Evolutionary conservation across 2,888 invertebrate genomes (phyloP).

Genomic region (Lathronympha strigana): DNA sequence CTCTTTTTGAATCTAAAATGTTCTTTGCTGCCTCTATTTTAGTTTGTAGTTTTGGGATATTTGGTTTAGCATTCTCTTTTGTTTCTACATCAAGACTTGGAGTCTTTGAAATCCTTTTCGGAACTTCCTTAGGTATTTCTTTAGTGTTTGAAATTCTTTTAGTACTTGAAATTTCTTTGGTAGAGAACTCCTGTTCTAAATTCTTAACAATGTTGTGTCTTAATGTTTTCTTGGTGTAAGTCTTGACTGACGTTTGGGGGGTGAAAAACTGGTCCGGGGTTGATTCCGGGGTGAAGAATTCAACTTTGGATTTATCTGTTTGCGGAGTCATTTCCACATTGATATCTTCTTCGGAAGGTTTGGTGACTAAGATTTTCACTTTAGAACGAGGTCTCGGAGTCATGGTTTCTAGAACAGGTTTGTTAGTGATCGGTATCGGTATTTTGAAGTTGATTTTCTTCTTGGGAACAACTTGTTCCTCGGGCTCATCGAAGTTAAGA

Average conservation of each 20-base stretch:
- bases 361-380: conserved; percentile 39
- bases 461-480: conserved; percentile 38
- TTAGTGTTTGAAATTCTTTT: conserved; percentile 31
- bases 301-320: conserved; percentile 32
- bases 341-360: conserved; percentile 46
- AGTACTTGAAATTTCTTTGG: conserved; percentile 44
- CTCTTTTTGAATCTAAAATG: conserved; percentile 25
- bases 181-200: conserved; percentile 66
- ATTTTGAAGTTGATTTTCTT: conserved; percentile 63
- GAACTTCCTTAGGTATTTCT: neutral
- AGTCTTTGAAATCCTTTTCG: neutral
- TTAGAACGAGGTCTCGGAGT: conserved; percentile 58
- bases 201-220: conserved; percentile 66
- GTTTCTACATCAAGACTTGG: neutral
- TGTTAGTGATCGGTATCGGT: conserved; percentile 60
- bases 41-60: neutral
- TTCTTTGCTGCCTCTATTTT: neutral
- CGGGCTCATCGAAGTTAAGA: conserved; percentile 61
- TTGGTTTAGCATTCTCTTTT: neutral
- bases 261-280: conserved; percentile 69
- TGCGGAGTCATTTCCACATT: conserved; percentile 48
- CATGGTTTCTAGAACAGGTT: conserved; percentile 59
- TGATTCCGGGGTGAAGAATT: conserved; percentile 62
- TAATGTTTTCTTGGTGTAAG: conserved; percentile 58
- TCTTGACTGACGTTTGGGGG: conserved; percentile 64